phyloP scores from a whole-genome alignment of 2,113 vertebrate species.

The Macrotis lagotis region DNA sequence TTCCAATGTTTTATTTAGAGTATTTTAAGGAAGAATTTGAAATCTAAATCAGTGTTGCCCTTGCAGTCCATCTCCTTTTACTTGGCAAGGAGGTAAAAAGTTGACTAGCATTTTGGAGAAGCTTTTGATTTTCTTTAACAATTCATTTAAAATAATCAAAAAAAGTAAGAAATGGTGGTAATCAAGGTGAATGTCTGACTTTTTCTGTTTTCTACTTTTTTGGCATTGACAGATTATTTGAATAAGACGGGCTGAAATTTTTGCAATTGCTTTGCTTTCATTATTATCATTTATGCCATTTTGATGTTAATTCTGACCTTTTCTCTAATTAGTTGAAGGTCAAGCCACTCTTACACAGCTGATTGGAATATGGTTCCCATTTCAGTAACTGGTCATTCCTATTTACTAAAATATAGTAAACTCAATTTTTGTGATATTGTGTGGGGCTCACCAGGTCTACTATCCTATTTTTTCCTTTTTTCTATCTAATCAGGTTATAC shows the following conservation, averaged over 20 bases:
- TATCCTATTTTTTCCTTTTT: not conserved
- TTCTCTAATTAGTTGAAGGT: not conserved
- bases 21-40: not conserved
- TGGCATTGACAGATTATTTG: not conserved
- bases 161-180: not conserved
- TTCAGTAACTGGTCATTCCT: not conserved
- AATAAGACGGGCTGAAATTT: not conserved
- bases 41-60: not conserved
- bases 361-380: not conserved
- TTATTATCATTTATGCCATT: not conserved
- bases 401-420: not conserved
- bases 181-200: not conserved
- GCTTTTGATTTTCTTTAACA: not conserved
- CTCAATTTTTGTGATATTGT: not conserved
- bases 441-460: not conserved
- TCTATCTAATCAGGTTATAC: not conserved
- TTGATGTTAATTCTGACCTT: not conserved
- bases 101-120: not conserved
- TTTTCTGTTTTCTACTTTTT: not conserved
- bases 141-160: not conserved
- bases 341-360: not conserved
- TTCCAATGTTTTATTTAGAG: not conserved
- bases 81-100: not conserved
- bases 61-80: not conserved
- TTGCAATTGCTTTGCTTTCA: not conserved